Conservation (phyloP, 2,888 invertebrate species). For the Lithophane ornitopus region DNA sequence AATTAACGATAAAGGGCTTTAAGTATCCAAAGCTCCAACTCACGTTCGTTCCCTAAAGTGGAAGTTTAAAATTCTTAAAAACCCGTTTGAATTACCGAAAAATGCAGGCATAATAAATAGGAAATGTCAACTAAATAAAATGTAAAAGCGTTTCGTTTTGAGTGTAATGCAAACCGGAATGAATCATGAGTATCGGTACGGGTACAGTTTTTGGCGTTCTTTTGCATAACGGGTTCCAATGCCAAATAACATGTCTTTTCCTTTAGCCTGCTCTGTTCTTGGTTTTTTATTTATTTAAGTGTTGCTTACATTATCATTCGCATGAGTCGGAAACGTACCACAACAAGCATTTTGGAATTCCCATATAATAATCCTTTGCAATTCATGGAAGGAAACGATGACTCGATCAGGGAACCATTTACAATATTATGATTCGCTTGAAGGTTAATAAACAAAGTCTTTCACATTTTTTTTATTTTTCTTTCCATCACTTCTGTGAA, state of each 20-base stretch:
- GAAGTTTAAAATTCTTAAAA: not conserved
- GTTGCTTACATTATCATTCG: not conserved
- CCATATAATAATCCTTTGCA: constrained; percentile 18
- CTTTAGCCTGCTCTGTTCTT: constrained; percentile 13
- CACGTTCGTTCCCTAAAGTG: not conserved
- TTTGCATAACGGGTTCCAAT: constrained; percentile 63
- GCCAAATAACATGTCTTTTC: constrained; percentile 58
- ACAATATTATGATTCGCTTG: not conserved
- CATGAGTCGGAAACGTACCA: constrained; percentile 11
- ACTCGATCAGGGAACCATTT: constrained; percentile 5
- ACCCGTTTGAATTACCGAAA: not conserved
- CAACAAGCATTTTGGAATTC: constrained; percentile 18
- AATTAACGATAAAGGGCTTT: not conserved
- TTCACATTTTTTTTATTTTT: not conserved
- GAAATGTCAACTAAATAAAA: constrained; percentile 25
- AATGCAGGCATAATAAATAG: not conserved
- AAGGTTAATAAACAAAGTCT: not conserved
- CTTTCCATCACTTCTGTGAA: not conserved
- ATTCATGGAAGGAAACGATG: constrained; percentile 24
- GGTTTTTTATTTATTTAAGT: constrained; percentile 29
- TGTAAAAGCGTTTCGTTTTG: constrained; percentile 26
- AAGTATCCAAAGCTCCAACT: not conserved
- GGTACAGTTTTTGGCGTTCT: constrained; percentile 56
- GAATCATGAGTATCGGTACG: constrained; percentile 53
- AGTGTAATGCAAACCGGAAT: constrained; percentile 58